phyloP scores from a whole-genome alignment of 2,888 invertebrate genomes.

The Nysson spinosus region DNA sequence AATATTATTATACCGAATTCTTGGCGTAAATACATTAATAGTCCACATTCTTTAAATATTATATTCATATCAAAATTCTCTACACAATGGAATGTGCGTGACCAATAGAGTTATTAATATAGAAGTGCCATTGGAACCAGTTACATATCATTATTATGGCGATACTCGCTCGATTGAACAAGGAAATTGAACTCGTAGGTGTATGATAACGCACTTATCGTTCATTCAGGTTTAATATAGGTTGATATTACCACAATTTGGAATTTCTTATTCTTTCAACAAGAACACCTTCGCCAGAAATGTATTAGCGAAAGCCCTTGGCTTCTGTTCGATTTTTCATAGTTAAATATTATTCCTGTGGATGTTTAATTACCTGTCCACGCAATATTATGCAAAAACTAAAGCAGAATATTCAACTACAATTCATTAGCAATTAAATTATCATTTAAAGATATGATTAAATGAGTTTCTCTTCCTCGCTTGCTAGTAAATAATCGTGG shows the following conservation, averaged over 20 bases:
- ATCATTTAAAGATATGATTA: no score
- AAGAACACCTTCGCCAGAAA: slow-evolving; percentile 54
- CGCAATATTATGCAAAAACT: no score
- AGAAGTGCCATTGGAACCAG: background rate
- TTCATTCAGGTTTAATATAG: slow-evolving; percentile 29
- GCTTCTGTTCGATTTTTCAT: slow-evolving; percentile 15
- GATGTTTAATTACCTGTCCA: no score
- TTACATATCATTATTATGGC: slow-evolving; percentile 11
- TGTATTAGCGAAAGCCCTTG: slow-evolving; percentile 43
- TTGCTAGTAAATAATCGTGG: no score
- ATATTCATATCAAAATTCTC: no score
- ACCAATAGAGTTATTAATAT: no score
- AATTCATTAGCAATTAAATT: background rate
- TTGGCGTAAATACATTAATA: no score
- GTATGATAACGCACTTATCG: slow-evolving; percentile 17
- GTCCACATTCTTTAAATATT: no score
- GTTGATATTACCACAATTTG: slow-evolving; percentile 7
- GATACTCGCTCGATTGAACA: background rate
- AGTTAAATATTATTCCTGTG: no score
- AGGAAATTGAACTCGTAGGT: background rate
- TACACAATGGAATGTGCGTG: no score
- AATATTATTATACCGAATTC: no score
- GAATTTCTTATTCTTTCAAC: slow-evolving; percentile 30
- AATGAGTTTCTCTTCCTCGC: no score
- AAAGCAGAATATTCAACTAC: background rate